Evolutionary conservation across 2,888 invertebrate species (phyloP), one percentile per base, ranked within the genome.

Genomic region (Ornithoptera alexandrae): DNA sequence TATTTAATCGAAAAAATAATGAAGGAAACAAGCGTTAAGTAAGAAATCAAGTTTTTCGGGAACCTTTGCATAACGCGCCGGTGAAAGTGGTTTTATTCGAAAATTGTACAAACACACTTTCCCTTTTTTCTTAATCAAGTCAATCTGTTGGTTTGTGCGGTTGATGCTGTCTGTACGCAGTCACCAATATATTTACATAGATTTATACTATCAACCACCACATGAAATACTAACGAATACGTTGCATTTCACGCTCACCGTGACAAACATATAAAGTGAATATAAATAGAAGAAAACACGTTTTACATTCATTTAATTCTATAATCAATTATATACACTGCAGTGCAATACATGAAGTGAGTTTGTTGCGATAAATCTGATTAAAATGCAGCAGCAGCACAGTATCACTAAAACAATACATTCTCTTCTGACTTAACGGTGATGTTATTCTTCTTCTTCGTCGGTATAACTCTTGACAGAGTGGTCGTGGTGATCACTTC

Each of bases 251-350:
- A 56, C 18, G 61, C 71, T 72, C 72, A 20, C 64, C 65, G 17
- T 30, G 46, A 57, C 63, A 73, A 72, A 71, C 57, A 65, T 70
- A 63, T 66, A 72, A 68, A 24, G 64, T 71, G 75, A 75, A 74
- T 75, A 30, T 72, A 53, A 72, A 75, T 69, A 57, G 65, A 42
- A 67, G 74, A 74, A 72, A 71, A 74, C 74, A 57, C 69, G 71
- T 72, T 72, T 71, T 60, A 62, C 67, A 42, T 62, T 61, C 61
- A 73, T 75, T 74, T 71, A 73, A 70, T 72, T 73, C 64, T 70
- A 62, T 73, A 72, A 74, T 74, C 71, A 68, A 73, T 71, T 73
- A 65, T 72, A 74, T 46, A 65, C 71, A 61, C 56, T 67, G 65
- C 65, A 56, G 42, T 62, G 68, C 72, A 64, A 57, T 60, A 64